Evolutionary conservation across 2,113 vertebrate species (phyloP).

Genomic region (Aythya baeri): DNA sequence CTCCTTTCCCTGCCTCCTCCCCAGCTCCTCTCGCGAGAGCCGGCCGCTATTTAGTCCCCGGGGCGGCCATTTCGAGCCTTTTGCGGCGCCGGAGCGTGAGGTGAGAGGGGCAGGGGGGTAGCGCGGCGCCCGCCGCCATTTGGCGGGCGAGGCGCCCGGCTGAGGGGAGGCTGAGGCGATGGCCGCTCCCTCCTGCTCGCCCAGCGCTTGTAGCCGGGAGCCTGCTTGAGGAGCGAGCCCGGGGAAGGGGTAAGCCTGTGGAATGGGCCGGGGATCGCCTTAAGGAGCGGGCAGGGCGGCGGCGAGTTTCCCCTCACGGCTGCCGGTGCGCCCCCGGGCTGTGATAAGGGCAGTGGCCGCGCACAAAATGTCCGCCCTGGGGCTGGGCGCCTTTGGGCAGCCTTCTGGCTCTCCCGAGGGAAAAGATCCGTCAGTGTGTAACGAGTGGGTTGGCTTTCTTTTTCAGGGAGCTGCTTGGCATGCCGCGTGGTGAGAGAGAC

Average conservation of each 20-base stretch:
- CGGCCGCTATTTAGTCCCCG: neutral
- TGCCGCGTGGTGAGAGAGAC: fast-evolving
- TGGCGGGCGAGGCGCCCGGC: fast-evolving
- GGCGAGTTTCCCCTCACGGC: fast-evolving
- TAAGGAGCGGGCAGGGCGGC: neutral
- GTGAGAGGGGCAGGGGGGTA: fast-evolving
- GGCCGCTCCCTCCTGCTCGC: fast-evolving
- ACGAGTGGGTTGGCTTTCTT: neutral
- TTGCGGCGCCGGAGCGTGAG: fast-evolving
- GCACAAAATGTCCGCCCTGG: neutral
- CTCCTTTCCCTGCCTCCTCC: too few relatives aligned
- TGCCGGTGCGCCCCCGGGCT: fast-evolving
- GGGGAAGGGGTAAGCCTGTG: neutral
- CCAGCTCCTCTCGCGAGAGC: neutral
- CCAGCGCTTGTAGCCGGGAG: fast-evolving
- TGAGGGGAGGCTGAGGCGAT: fast-evolving
- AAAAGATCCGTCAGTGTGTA: fast-evolving
- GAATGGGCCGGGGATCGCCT: too few relatives aligned
- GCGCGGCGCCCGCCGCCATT: neutral
- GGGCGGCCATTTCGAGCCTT: fast-evolving
- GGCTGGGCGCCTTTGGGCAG: neutral
- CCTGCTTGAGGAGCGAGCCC: neutral
- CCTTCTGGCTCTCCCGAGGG: neutral
- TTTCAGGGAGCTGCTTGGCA: fast-evolving
- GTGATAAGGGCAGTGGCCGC: fast-evolving